Base-by-base conservation (phyloP, 2,888 invertebrate species). In the Spilarctia lutea region DNA sequence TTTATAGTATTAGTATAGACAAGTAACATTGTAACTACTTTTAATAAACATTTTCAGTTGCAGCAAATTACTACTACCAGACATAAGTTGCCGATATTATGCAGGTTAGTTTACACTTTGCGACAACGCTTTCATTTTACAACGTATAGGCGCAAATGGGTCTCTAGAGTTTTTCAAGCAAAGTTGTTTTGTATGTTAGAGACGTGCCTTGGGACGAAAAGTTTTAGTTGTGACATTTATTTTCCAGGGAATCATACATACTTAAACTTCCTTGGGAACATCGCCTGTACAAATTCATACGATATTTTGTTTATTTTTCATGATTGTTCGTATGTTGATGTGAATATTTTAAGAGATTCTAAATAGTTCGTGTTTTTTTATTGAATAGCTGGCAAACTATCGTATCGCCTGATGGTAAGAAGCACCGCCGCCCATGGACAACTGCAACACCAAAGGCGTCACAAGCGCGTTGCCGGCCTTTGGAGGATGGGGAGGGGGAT, bases 111-210 rank as follows among this genome's bases (percentile, higher is more conserved):
- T 60, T 60, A 13, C 13, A 27, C 16, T 60, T 60, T 60, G 60
- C 27, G 60, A 60, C 60, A 60, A 60, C 3, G 16, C 27, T 60
- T 67, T 67, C 18, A 67, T 70, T 33, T 39, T 70, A 72, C 24
- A 52, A 66, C 68, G 42, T 60, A 60, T 42, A n/a, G 60, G 7
- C 60, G 72, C 39, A 72, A 68, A 72, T 68, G 42, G 60, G 68
- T 73, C 20, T 45, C 42, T 45, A 11, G 42, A 73, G 66, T 72
- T 66, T 72, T 45, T 67, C 45, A 33, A 48, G n/a, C 30, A 35
- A 63, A 60, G 42, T 33, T 52, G 72, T 65, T 67, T 72, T 45
- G 42, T 67, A 60, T 39, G 30, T 30, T 20, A 39, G 16, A 65
- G 30, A 33, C 42, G 48, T 39, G 71, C 30, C 11, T 20, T 42